These are phyloP conservation scores for Dufourea novaeangliae DNA, from an alignment of 1,140 invertebrate genomes.

Conservation along the genomic window DNA sequence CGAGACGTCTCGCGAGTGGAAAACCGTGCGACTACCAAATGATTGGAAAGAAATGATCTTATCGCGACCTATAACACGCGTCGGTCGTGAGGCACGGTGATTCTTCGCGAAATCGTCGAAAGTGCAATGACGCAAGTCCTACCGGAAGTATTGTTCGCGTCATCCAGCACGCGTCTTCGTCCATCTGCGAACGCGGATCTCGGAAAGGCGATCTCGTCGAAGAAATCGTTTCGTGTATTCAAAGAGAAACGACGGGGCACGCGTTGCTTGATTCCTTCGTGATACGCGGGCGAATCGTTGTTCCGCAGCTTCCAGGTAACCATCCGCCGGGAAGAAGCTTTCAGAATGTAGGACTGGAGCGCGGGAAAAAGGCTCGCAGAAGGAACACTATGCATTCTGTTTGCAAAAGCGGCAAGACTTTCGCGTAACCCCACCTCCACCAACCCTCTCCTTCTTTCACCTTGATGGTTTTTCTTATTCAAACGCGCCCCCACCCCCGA, in stretches of 20 bases:
- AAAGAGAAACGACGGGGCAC: background rate
- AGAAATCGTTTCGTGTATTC: conserved; percentile 10
- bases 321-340: background rate
- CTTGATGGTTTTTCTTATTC: conserved; percentile 19
- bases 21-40: conserved; percentile 57
- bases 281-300: conserved; percentile 23
- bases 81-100: background rate
- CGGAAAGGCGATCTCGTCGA: background rate
- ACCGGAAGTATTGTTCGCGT: background rate
- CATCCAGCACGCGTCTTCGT: background rate
- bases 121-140: background rate
- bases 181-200: background rate
- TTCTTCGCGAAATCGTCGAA: background rate
- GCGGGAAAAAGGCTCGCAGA: conserved; percentile 35
- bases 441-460: background rate
- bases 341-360: conserved; percentile 32
- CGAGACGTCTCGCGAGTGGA: conserved; percentile 37
- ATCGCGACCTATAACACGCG: background rate
- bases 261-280: conserved; percentile 14
- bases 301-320: background rate
- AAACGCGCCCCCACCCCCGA: conserved; percentile 16
- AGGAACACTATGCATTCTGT: conserved; percentile 39
- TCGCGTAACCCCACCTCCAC: background rate
- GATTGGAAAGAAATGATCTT: background rate
- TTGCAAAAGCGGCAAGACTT: conserved; percentile 8